Evolutionary conservation across 2,888 invertebrate genomes (phyloP).

Genomic region (Drosophila merina): DNA sequence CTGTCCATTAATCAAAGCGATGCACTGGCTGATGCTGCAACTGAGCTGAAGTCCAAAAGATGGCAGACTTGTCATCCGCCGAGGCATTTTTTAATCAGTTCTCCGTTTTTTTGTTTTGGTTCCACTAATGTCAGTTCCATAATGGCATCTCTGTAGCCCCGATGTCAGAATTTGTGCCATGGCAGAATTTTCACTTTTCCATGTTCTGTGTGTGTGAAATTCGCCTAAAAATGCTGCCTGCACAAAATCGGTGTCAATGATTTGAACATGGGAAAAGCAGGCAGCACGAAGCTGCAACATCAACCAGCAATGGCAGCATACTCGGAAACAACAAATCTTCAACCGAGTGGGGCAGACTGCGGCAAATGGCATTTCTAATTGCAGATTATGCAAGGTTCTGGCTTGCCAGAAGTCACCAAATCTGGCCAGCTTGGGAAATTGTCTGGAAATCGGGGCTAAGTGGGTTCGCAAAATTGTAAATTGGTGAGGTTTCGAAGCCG

Average conservation of each 20-base stretch:
- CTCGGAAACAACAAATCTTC: slow-evolving; percentile 31
- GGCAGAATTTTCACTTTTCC: slow-evolving; percentile 68
- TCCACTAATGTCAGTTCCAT: slow-evolving; percentile 38
- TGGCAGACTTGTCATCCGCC: slow-evolving; percentile 37
- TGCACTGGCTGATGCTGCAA: slow-evolving; percentile 54
- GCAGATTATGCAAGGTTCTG: slow-evolving; percentile 72
- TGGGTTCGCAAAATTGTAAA: slow-evolving; percentile 26
- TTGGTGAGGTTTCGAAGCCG: slow-evolving; percentile 9
- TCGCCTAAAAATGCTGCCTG: slow-evolving; percentile 67
- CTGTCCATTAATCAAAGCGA: slow-evolving; percentile 60
- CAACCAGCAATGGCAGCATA: slow-evolving; percentile 13
- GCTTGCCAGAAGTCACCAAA: slow-evolving; percentile 32
- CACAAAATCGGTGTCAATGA: slow-evolving; percentile 77
- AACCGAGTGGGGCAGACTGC: slow-evolving; percentile 39
- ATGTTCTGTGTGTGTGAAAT: slow-evolving; percentile 64
- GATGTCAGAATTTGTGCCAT: slow-evolving; percentile 68
- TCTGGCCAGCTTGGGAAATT: slow-evolving; percentile 27
- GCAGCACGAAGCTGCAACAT: slow-evolving; percentile 27
- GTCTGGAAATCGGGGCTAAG: slow-evolving; percentile 39
- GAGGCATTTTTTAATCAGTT: slow-evolving; percentile 61
- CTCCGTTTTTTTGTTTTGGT: slow-evolving; percentile 10
- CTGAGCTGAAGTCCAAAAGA: slow-evolving; percentile 17
- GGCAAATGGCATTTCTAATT: slow-evolving; percentile 76
- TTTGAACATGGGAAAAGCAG: slow-evolving; percentile 77
- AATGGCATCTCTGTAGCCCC: slow-evolving; percentile 55